These are phyloP conservation scores for Trematocara variabile DNA, from an alignment of 2,113 vertebrate species.

Conservation along the genomic window DNA sequence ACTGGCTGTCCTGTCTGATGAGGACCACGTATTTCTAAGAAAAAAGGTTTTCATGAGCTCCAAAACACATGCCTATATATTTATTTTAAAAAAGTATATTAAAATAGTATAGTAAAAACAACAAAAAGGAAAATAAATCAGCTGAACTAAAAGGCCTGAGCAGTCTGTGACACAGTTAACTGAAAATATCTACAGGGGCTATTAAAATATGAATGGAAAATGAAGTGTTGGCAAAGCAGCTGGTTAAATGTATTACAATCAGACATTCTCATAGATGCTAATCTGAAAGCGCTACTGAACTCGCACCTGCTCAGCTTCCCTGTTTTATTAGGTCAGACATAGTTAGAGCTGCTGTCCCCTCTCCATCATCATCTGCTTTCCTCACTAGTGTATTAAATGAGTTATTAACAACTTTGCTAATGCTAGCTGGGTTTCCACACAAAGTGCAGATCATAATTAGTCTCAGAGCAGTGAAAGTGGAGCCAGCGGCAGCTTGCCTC, in stretches of 20 bases:
- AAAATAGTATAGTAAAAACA: background rate
- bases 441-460: background rate
- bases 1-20: fast-evolving
- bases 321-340: background rate
- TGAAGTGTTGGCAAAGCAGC: background rate
- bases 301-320: background rate
- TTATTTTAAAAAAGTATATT: background rate
- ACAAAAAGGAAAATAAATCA: background rate
- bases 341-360: background rate
- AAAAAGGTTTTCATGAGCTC: background rate
- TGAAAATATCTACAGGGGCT: background rate
- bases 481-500: background rate
- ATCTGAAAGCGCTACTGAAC: background rate
- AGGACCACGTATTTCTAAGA: background rate
- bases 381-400: background rate
- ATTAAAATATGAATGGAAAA: background rate
- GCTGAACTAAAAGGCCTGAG: background rate
- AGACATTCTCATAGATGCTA: background rate
- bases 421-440: background rate
- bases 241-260: background rate
- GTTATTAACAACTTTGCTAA: background rate
- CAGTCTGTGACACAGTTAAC: background rate
- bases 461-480: background rate
- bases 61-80: background rate
- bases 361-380: background rate